Conservation (phyloP, 2,888 invertebrate genomes). For the Coenonympha glycerion region DNA sequence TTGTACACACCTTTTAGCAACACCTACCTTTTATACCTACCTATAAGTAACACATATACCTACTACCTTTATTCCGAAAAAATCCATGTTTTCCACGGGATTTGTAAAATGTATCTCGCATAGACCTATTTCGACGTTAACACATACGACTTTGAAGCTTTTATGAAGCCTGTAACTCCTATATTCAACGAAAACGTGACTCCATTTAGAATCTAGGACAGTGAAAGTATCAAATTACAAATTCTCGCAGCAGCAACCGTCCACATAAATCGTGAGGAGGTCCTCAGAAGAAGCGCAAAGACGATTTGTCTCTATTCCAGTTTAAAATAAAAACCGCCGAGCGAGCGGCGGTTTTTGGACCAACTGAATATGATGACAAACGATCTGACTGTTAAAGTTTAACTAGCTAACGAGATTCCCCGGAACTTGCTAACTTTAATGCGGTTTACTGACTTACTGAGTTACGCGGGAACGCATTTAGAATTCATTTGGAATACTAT, state of each 20-base stretch:
- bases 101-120: no score
- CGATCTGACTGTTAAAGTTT: conserved; percentile 36
- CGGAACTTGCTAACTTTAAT: conserved; percentile 25
- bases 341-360: conserved; percentile 23
- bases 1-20: no score
- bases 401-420: conserved; percentile 34
- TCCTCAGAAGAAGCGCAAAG: conserved; percentile 13
- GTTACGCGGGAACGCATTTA: conserved; percentile 19
- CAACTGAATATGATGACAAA: conserved; percentile 37
- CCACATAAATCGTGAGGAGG: background rate
- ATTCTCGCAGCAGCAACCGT: background rate
- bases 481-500: conserved; percentile 18
- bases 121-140: no score
- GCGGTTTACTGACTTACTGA: conserved; percentile 19
- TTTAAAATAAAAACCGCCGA: conserved; percentile 37
- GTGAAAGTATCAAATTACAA: conserved; percentile 7
- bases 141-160: no score
- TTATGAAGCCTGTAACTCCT: no score
- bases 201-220: no score
- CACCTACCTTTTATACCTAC: no score
- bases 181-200: no score
- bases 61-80: no score
- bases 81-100: no score
- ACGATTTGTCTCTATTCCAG: conserved; percentile 35
- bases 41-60: no score